Base-by-base conservation (phyloP, 2,797 vertebrate species). In the Triplophysa bombifrons region DNA sequence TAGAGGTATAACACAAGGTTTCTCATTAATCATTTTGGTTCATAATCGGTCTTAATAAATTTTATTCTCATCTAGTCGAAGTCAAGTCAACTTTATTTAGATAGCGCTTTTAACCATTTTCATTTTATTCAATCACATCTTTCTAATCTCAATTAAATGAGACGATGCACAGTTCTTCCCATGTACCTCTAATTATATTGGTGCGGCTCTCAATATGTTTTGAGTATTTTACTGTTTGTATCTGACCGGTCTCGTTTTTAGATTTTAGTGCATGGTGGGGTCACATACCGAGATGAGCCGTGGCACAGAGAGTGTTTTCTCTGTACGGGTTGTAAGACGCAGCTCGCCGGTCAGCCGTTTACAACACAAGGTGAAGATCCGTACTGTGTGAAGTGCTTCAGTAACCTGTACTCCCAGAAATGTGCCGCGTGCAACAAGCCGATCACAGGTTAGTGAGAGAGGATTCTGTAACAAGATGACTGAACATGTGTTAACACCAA, bases 301-400 rank as follows among this genome's bases (percentile, higher is more conserved):
- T 98, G 96, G 96, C 97, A 99, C 91, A 95, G 94, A 81, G 97
- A 98, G 87, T 98, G 97, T 86, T 96, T 99, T 46, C 89, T 97
- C 83, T 99, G 97, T 91, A 92, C 91, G 0, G 94, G 95, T 84
- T 99, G 97, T 89, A 92, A 94, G 87, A 86, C 83, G 0, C 95
- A 94, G 51, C 90, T 99, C 85, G 96, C 96, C 0, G 96, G 96
- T 14, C 95, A 97, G 85, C 95, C 96, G 84, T 99, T 99, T 93
- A 98, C 97, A 84, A 97, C 97, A 4, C 95, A 96, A 89, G 96
- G 96, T 0, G 96, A 98, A 0, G 94, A 92, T 76, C 96, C 97
- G 0, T 98, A 95, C 92, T 99, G 97, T 7, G 90, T 98, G 89
- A 91, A 95, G 89, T 98, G 97, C 88, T 99, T 98, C 86, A 96